These are phyloP conservation scores for Brachypalpus laphriformis DNA, from an alignment of 2,888 invertebrate species.

Conservation along the genomic window DNA sequence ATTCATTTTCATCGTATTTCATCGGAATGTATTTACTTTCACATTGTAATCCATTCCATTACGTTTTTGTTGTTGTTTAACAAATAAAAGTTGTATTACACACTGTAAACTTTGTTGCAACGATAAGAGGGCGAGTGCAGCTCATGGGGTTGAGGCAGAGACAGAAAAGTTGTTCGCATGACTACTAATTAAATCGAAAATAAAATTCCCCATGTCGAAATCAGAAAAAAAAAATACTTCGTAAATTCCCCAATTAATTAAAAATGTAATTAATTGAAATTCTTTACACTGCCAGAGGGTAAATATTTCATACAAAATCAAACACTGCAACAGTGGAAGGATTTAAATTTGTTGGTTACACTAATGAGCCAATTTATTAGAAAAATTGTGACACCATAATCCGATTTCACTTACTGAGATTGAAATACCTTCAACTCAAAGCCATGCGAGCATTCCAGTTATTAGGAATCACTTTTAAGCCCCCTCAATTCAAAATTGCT, in stretches of 20 bases:
- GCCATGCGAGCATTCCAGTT: background rate
- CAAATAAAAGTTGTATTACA: conserved; percentile 49
- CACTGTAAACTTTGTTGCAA: conserved; percentile 40
- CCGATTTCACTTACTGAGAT: background rate
- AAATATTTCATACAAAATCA: background rate
- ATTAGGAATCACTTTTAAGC: background rate
- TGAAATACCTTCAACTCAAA: background rate
- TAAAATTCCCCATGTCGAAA: conserved; percentile 12
- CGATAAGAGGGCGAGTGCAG: background rate
- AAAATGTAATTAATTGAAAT: conserved; percentile 28
- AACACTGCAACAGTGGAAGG: background rate
- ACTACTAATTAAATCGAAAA: conserved; percentile 59
- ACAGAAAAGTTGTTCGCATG: conserved; percentile 24
- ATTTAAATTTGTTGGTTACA: background rate
- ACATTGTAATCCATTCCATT: conserved; percentile 40
- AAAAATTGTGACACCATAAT: background rate
- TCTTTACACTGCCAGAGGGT: background rate
- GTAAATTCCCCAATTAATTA: conserved; percentile 56
- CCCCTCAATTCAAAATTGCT: too few species aligned
- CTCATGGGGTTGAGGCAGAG: conserved; percentile 43
- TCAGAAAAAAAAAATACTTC: background rate
- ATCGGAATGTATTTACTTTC: conserved; percentile 54
- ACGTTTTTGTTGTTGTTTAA: conserved; percentile 4
- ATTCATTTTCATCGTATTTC: conserved; percentile 46
- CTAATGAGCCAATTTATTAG: background rate